These are phyloP conservation scores for Catamblyrhynchus diadema DNA, from an alignment of 2,797 vertebrate species.

Conservation along the genomic window DNA sequence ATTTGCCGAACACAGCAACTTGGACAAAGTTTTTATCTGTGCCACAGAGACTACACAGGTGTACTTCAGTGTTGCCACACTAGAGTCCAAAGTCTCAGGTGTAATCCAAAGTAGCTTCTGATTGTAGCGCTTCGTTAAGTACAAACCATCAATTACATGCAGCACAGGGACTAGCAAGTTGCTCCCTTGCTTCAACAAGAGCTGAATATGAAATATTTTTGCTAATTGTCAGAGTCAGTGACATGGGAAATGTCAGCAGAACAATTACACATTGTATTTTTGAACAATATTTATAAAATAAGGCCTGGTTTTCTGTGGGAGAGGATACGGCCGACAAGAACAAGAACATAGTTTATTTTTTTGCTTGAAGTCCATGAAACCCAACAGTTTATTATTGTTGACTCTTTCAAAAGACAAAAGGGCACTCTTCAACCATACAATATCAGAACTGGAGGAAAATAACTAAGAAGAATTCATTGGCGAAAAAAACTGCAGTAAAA, in stretches of 20 bases:
- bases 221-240: neutral
- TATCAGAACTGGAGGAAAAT: neutral
- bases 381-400: neutral
- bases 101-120: neutral
- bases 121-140: neutral
- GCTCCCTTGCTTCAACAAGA: neutral
- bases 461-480: neutral
- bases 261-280: neutral
- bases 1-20: neutral
- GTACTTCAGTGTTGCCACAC: neutral
- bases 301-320: neutral
- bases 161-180: neutral
- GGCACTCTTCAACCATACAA: neutral
- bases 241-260: neutral
- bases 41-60: neutral
- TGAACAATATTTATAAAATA: neutral
- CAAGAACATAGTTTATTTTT: neutral
- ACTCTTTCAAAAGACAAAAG: neutral
- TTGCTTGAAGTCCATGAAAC: neutral
- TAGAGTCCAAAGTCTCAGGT: neutral
- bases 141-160: rapidly evolving
- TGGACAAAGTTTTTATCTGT: neutral
- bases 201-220: neutral
- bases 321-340: neutral
- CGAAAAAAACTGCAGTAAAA: neutral